A percentile compares a stretch with the other conserved stretches of the same genome.
These are phyloP conservation scores for Eilema depressum DNA, from an alignment of 2,888 invertebrate species.

Conservation along the genomic window DNA sequence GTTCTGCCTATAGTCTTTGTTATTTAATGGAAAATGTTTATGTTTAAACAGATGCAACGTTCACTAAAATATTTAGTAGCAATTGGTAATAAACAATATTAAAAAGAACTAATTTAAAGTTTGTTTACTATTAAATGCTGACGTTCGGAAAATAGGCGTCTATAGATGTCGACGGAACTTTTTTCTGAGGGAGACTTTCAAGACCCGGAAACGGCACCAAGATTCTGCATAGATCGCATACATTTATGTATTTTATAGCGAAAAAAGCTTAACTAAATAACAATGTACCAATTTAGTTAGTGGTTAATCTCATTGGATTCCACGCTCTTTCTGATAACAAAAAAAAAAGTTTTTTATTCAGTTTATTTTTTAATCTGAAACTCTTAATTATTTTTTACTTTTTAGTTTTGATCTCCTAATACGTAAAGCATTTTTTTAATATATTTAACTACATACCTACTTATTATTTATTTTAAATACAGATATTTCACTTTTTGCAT, in stretches of 20 bases:
- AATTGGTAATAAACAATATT: background rate
- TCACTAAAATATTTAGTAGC: slow-evolving; percentile 3
- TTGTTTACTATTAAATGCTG: background rate
- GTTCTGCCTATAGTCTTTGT: slow-evolving; percentile 10
- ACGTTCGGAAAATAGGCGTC: background rate
- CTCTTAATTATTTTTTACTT: no score
- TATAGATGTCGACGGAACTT: background rate
- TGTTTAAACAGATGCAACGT: slow-evolving; percentile 17
- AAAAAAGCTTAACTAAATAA: no score
- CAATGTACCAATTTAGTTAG: no score
- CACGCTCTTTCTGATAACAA: no score
- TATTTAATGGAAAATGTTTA: slow-evolving; percentile 19
- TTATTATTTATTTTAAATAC: no score
- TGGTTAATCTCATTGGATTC: no score
- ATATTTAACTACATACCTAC: no score
- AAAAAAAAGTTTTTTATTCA: no score
- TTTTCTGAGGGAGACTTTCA: background rate
- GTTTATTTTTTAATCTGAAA: no score
- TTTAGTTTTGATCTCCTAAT: no score
- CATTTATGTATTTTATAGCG: background rate
- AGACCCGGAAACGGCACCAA: background rate
- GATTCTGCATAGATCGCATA: background rate
- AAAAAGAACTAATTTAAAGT: background rate
- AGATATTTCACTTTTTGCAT: background rate
- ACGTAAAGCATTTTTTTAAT: no score